Evolutionary conservation across 2,797 vertebrate species (phyloP), one percentile per base, ranked within the genome.

Genomic region (Synanceia verrucosa): DNA sequence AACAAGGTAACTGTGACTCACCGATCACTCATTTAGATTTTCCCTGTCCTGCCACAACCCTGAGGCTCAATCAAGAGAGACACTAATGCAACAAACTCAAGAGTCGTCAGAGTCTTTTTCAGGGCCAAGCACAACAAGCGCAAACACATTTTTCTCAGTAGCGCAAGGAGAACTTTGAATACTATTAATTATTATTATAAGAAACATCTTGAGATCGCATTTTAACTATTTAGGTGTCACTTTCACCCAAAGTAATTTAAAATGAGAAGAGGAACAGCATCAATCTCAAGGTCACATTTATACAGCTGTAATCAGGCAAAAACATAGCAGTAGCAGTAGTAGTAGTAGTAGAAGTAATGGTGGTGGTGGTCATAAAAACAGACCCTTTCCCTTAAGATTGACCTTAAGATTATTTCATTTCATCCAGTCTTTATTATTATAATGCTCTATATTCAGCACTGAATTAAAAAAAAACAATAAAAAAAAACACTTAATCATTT

Each of bases 1-100:
- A 81, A 82, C 73, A 56, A 77, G 73, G 77, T 83, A 57, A 65
- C 31, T 12, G 44, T 81, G 85, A 86, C 73, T 82, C 76, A 86
- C 51, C 28, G 2, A 67, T 28, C 33, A 64, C 61, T 73, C 59
- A 70, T 82, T 65, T 78, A 3, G 53, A 79, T 79, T 65, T 78
- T 59, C 67, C 44, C 59, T 18, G 65, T 71, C 67, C 60, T 6
- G 70, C 81, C 77, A 7, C 82, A 86, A 69, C 83, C 75, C 70
- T 80, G 72, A 79, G 71, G 62, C 53, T 60, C 71, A 48, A 56
- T 82, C 12, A 18, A 33, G 43, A n/a, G 8, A 19, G 50, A 57
- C 34, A 44, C 37, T 55, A 44, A 67, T 52, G 23, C 31, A 43
- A 33, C 21, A 29, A 47, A 44, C 21, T 29, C 14, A 43, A 3